phyloP scores from a whole-genome alignment of 92 coral and sea anemone species.

The Palythoa caribaeorum region DNA sequence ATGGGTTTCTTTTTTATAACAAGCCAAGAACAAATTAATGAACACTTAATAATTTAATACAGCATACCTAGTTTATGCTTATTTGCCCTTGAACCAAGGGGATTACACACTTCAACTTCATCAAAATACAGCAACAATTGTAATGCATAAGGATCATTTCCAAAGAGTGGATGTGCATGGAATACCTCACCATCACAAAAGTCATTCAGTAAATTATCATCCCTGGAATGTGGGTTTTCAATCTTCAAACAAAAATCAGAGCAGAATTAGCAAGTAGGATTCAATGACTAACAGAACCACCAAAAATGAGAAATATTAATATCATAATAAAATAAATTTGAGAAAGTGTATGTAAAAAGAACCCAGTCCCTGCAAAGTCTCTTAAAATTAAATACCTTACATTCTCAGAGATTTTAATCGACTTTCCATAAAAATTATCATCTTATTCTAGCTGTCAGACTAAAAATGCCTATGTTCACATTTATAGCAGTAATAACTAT shows the following conservation, averaged over 20 bases:
- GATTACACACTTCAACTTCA: constrained; percentile 77
- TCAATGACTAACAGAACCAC: neutral
- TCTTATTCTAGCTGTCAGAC: too few relatives aligned
- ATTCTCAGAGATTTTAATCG: too few relatives aligned
- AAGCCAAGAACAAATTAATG: too few relatives aligned
- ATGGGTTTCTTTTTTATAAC: too few relatives aligned
- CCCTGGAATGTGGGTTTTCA: constrained; percentile 65
- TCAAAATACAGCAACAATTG: constrained; percentile 64
- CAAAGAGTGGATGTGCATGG: constrained; percentile 67
- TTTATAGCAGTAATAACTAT: too few relatives aligned
- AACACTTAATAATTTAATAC: too few relatives aligned
- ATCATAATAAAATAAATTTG: too few relatives aligned
- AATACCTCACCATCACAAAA: constrained; percentile 74
- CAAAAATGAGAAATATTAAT: neutral
- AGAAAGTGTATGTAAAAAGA: too few relatives aligned
- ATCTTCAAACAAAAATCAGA: constrained; percentile 46
- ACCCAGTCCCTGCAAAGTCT: too few relatives aligned
- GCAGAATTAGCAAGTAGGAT: constrained; percentile 6
- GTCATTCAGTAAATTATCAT: constrained; percentile 66
- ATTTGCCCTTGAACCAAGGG: neutral
- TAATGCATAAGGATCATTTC: constrained; percentile 55
- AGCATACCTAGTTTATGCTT: constrained; percentile 27
- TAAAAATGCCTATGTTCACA: too few relatives aligned
- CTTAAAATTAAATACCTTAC: too few relatives aligned
- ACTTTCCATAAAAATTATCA: too few relatives aligned